phyloP scores from a whole-genome alignment of 2,888 invertebrate species.

The Leptothorax acervorum region DNA sequence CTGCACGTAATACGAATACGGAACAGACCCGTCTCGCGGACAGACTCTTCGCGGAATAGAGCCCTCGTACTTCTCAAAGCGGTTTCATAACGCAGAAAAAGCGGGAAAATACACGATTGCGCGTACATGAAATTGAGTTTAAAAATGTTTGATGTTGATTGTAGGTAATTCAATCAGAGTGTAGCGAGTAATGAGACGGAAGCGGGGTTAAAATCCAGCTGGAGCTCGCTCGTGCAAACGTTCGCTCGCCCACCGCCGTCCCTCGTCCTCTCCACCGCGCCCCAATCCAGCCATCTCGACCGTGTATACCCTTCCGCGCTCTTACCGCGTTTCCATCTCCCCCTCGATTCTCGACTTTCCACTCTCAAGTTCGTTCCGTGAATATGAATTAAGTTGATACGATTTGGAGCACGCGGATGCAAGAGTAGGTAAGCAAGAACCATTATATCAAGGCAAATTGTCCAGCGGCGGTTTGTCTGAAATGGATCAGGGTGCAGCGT shows the following conservation, averaged over 20 bases:
- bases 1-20: constrained; percentile 58
- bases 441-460: constrained; percentile 76
- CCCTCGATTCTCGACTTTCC: constrained; percentile 77
- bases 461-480: constrained; percentile 72
- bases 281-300: constrained; percentile 55
- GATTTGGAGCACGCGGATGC: constrained; percentile 77
- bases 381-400: constrained; percentile 83
- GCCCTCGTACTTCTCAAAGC: constrained; percentile 66
- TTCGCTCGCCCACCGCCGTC: constrained; percentile 72
- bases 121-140: constrained; percentile 81
- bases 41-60: constrained; percentile 49
- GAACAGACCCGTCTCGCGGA: constrained; percentile 59
- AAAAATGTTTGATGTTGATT: constrained; percentile 84
- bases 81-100: constrained; percentile 72
- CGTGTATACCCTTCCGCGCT: constrained; percentile 44
- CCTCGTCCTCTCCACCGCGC: constrained; percentile 50
- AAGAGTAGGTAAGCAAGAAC: constrained; percentile 71
- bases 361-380: constrained; percentile 78
- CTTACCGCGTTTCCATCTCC: constrained; percentile 68
- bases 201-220: constrained; percentile 79
- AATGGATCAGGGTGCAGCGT: constrained; percentile 71
- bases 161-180: constrained; percentile 83
- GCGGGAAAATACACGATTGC: constrained; percentile 74
- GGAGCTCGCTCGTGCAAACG: constrained; percentile 79
- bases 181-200: constrained; percentile 83